Conservation (phyloP, 2,888 invertebrate species). For the Torymus aiolomorphi region DNA sequence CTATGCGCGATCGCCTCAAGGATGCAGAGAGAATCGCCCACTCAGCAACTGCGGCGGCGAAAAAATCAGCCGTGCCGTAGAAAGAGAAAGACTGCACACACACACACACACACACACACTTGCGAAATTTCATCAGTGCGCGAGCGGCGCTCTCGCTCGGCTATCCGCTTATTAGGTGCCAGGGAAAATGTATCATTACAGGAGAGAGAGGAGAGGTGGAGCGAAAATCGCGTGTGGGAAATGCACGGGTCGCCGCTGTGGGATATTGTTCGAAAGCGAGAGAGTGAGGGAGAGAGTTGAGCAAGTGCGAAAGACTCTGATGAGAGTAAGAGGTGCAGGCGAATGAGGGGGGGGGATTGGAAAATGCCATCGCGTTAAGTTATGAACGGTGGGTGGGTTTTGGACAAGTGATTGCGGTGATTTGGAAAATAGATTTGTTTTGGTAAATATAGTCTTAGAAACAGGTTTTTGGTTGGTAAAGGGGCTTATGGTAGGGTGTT, state of each 20-base stretch:
- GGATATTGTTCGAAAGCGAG: not conserved
- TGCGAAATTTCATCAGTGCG: conserved; percentile 40
- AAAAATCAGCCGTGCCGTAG: conserved; percentile 2
- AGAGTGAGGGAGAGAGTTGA: too few species aligned
- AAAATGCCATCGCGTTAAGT: too few species aligned
- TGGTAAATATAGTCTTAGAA: too few species aligned
- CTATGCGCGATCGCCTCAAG: not conserved
- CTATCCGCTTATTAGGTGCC: conserved; percentile 50
- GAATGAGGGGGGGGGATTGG: too few species aligned
- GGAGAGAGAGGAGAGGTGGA: conserved; percentile 18
- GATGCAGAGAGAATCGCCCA: conserved; percentile 32
- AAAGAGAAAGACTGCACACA: conserved; percentile 25
- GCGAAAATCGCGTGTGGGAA: conserved; percentile 2
- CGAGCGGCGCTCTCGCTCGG: not conserved
- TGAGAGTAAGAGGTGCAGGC: too few species aligned
- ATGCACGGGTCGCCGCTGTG: not conserved
- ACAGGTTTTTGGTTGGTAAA: too few species aligned
- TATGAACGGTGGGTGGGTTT: too few species aligned
- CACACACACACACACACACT: not conserved
- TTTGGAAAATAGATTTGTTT: too few species aligned
- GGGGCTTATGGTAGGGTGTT: too few species aligned
- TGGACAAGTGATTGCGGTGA: too few species aligned
- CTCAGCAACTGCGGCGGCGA: not conserved
- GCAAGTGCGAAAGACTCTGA: too few species aligned
- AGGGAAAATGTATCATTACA: conserved; percentile 53